These are phyloP conservation scores for Nyctibius bracteatus DNA, from an alignment of 2,113 vertebrate genomes.

Conservation along the genomic window DNA sequence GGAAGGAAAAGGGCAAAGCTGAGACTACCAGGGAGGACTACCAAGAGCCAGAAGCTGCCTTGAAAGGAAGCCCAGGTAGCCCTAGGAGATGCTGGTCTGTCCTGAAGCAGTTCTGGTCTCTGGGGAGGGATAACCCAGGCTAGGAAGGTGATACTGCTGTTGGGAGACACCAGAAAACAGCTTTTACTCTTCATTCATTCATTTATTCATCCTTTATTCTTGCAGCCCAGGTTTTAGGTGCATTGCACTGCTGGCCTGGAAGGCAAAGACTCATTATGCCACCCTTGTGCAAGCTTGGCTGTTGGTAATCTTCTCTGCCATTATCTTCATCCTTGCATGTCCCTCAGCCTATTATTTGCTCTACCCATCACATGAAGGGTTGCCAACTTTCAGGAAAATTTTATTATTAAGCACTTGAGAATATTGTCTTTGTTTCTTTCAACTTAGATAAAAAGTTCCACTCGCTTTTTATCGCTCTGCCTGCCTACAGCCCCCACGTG, in stretches of 20 bases:
- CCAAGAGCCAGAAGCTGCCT: accelerated
- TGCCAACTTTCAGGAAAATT: neutral
- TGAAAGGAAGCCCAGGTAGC: neutral
- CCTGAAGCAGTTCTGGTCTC: neutral
- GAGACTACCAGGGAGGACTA: neutral
- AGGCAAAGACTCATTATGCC: neutral
- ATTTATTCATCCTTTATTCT: neutral
- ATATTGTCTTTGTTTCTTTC: neutral
- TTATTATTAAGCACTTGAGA: neutral
- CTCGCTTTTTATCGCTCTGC: neutral
- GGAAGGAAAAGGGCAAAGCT: neutral
- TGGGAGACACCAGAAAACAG: neutral
- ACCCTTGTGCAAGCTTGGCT: neutral
- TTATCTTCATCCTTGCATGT: neutral
- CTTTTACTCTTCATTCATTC: neutral
- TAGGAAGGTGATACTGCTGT: neutral
- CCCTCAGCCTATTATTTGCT: neutral
- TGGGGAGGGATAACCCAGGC: neutral
- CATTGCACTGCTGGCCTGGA: neutral
- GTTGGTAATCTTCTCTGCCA: neutral
- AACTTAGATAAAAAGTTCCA: neutral
- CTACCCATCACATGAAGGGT: neutral
- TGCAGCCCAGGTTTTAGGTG: neutral
- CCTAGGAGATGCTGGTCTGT: neutral
- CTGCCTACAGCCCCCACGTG: accelerated